Evolutionary conservation across 2,797 vertebrate genomes (phyloP).

Genomic region (Enteromius trimaculatus): DNA sequence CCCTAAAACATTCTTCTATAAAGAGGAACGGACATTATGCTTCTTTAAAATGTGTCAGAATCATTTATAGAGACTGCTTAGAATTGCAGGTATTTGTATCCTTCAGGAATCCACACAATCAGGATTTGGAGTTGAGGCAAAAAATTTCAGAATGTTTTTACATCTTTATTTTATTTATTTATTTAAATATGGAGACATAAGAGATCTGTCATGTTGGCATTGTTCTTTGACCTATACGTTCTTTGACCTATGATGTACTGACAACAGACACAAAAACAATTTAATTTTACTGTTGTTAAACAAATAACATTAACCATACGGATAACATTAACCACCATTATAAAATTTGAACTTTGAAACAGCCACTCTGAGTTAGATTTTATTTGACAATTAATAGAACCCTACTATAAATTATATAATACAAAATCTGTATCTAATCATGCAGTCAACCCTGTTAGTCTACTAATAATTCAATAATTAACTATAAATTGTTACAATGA

Average conservation of each 20-base stretch:
- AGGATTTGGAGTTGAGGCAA: not conserved
- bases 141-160: not conserved
- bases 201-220: not conserved
- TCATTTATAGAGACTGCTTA: not conserved
- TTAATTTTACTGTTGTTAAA: not conserved
- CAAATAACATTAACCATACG: not conserved
- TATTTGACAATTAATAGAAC: not conserved
- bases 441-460: not conserved
- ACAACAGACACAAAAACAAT: not conserved
- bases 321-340: not conserved
- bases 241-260: conserved; percentile 9
- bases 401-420: not conserved
- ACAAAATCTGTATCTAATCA: not conserved
- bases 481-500: not conserved
- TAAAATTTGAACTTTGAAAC: not conserved
- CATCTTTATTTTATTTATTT: too few relatives aligned
- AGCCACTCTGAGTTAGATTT: not conserved
- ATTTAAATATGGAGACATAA: not conserved
- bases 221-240: not conserved
- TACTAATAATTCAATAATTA: not conserved
- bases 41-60: not conserved
- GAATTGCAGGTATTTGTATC: not conserved
- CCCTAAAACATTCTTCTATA: conserved; percentile 44
- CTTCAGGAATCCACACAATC: not conserved
- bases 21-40: not conserved